Evolutionary conservation across 1,140 invertebrate species (phyloP).

Genomic region (Apis dorsata): DNA sequence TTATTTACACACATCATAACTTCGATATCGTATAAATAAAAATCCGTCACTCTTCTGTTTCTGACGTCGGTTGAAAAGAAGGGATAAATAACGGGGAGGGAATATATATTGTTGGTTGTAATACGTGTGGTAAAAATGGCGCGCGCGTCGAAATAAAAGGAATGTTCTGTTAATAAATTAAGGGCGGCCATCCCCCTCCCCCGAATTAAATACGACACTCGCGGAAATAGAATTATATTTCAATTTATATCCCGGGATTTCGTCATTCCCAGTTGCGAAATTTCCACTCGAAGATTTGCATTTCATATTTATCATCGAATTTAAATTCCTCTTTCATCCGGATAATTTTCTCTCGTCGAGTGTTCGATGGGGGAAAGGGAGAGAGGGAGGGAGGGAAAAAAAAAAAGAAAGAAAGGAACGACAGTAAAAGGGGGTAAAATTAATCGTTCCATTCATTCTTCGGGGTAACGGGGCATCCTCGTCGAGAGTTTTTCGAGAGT

Average conservation of each 20-base stretch:
- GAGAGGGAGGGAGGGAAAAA: too few relatives aligned
- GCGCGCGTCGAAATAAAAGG: not conserved
- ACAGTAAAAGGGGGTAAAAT: not conserved
- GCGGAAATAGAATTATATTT: slow-evolving; percentile 26
- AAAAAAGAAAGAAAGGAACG: not conserved
- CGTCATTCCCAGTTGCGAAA: slow-evolving; percentile 15
- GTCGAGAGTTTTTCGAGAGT: not conserved
- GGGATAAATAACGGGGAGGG: not conserved
- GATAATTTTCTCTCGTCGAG: slow-evolving; percentile 9
- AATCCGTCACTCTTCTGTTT: too few relatives aligned
- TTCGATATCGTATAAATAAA: too few relatives aligned
- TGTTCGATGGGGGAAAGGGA: too few relatives aligned
- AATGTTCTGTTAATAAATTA: slow-evolving; percentile 24
- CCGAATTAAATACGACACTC: slow-evolving; percentile 15
- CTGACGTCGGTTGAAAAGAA: too few relatives aligned
- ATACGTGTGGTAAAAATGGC: not conserved
- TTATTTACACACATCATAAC: too few relatives aligned
- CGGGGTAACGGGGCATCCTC: not conserved
- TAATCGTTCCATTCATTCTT: not conserved
- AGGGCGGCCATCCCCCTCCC: not conserved
- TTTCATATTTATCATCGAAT: slow-evolving; percentile 31
- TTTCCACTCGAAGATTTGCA: slow-evolving; percentile 28
- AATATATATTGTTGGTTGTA: not conserved
- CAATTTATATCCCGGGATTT: slow-evolving; percentile 21
- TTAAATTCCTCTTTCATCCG: not conserved